Base-by-base conservation (phyloP, 1,140 invertebrate species). In the Pinna nobilis region DNA sequence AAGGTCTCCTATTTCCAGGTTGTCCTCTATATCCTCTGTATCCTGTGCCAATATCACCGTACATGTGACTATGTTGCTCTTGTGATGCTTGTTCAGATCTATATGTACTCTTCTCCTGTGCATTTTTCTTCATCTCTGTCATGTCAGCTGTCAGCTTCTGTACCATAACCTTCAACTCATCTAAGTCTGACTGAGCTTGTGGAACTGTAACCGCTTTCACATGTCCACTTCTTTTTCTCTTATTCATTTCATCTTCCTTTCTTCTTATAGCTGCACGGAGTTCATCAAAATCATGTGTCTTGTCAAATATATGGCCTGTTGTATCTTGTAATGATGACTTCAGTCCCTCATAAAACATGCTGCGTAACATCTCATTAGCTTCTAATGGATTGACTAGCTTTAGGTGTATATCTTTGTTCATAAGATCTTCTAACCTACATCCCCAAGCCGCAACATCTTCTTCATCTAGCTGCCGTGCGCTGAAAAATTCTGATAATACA, bases 381-480 rank as follows among this genome's bases (percentile, higher is more conserved):
- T 63, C 32, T 28, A 7, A 5, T 5, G 3, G 4, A 2, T 35
- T 11, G 28, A 77, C 37, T 15, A 50, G 18, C 32, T 37, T 44
- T n/a, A 50, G n/a, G 1, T 55, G 64, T 18, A 53, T 15, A 15
- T 60, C 70, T 55, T 55, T 77, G 7, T n/a, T 55, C 3, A 77
- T 20, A 28, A 73, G 28, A 47, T 73, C 75, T 28, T 77, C 64
- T 28, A 77, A 47, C 3, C 70, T 6, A 53, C 69, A 72, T 35
- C 70, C 39, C 75, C 75, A 77, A 47, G 13, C 15, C 1, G 70
- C 28, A n/a, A 63, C 50, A 20, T 61, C 37, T 51, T 77, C 70
- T 7, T 50, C 57, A 3, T 60, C 51, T 47, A 35, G n/a, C 37
- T 78, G 76, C 5, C 33, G 13, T 13, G 76, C 59, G 60, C 64